Evolutionary conservation across 2,888 invertebrate genomes (phyloP).

Genomic region (Melanchra persicariae): DNA sequence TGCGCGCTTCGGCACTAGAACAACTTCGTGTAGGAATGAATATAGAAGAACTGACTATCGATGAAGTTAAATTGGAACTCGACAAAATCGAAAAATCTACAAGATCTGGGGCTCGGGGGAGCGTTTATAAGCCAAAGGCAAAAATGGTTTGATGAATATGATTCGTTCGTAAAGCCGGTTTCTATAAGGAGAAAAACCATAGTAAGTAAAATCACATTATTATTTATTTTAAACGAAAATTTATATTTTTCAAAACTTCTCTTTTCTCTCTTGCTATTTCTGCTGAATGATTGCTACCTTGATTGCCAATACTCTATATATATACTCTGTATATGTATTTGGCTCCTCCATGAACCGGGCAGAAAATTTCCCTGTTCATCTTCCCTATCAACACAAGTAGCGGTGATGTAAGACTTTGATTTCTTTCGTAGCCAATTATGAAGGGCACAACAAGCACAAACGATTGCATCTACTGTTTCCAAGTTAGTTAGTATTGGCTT

Average conservation of each 20-base stretch:
- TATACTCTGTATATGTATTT: slow-evolving; percentile 32
- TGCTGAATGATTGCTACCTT: slow-evolving; percentile 56
- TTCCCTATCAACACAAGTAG: slow-evolving; percentile 52
- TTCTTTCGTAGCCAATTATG: slow-evolving; percentile 48
- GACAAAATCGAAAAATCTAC: slow-evolving; percentile 59
- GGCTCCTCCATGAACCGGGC: slow-evolving; percentile 36
- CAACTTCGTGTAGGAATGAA: slow-evolving; percentile 54
- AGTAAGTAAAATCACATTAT: slow-evolving; percentile 58
- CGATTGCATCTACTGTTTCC: slow-evolving; percentile 49
- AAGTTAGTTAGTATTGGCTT: slow-evolving; percentile 40
- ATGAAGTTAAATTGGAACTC: slow-evolving; percentile 47
- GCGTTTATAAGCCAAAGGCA: slow-evolving; percentile 52
- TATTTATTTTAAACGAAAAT: slow-evolving; percentile 55
- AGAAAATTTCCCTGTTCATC: slow-evolving; percentile 45
- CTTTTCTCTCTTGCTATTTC: slow-evolving; percentile 42
- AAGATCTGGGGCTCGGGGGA: slow-evolving; percentile 43
- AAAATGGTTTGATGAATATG: slow-evolving; percentile 59
- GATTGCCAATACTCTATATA: slow-evolving; percentile 56
- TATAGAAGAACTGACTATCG: slow-evolving; percentile 38
- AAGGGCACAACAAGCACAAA: slow-evolving; percentile 52
- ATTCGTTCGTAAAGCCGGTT: slow-evolving; percentile 58
- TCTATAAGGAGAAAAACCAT: slow-evolving; percentile 54
- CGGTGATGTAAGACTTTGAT: slow-evolving; percentile 37
- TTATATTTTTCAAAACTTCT: slow-evolving; percentile 44
- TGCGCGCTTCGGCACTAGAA: slow-evolving; percentile 61